Conservation (phyloP, 2,113 vertebrate species). For the Turdus rufiventris region DNA sequence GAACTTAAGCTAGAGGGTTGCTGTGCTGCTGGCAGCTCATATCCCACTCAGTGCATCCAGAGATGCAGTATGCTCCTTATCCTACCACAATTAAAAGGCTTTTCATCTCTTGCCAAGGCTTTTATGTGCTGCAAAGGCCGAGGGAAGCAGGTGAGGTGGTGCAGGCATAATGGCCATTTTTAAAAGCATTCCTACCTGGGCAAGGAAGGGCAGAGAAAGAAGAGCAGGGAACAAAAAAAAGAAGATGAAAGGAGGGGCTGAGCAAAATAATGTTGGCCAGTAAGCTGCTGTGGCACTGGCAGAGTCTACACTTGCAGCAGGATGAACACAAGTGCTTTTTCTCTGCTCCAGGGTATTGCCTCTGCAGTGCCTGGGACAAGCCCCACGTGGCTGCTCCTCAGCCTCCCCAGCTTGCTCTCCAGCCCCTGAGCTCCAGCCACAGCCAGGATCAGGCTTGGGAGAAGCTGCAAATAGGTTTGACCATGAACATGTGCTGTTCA, state of each 20-base stretch:
- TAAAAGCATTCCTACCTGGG: background rate
- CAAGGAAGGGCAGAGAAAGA: background rate
- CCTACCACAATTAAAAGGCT: background rate
- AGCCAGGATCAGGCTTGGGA: background rate
- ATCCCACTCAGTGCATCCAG: conserved; percentile 47
- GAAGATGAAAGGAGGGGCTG: background rate
- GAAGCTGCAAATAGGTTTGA: background rate
- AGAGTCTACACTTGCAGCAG: background rate
- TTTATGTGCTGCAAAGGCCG: background rate
- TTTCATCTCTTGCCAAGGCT: background rate
- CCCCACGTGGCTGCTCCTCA: accelerated
- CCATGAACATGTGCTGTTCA: accelerated
- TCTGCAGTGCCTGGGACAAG: background rate
- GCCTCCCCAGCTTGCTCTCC: background rate
- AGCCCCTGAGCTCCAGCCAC: background rate
- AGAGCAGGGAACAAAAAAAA: background rate
- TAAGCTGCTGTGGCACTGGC: background rate
- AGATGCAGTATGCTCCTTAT: background rate
- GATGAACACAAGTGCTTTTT: background rate
- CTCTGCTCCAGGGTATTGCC: background rate
- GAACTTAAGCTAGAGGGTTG: conserved; percentile 50
- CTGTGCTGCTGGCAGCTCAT: conserved; percentile 63
- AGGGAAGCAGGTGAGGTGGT: background rate
- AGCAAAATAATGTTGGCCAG: background rate
- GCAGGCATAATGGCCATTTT: background rate